A percentile compares a stretch with the other conserved stretches of the same genome.
Conservation (phyloP, 2,113 vertebrate species). For the Electrona antarctica region DNA sequence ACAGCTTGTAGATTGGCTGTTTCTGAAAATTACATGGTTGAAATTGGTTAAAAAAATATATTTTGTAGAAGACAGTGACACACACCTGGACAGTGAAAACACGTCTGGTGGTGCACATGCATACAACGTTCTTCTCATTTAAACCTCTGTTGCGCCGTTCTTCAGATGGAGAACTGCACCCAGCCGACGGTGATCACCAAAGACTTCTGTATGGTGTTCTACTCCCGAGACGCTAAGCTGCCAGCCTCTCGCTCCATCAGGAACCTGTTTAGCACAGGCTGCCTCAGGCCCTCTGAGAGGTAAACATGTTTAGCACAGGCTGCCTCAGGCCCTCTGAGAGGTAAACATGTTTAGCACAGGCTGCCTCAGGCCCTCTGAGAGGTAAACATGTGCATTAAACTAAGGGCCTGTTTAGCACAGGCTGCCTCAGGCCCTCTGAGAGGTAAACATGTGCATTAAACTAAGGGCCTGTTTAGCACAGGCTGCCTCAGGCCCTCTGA, state of each 20-base stretch:
- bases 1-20: no score
- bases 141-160: not conserved
- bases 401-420: no score
- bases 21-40: no score
- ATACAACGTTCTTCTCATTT: not conserved
- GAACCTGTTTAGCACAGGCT: constrained; percentile 94
- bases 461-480: no score
- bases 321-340: constrained; percentile 85
- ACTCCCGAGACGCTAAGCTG: constrained; percentile 93
- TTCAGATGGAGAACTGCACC: constrained; percentile 95
- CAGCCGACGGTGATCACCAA: constrained; percentile 96
- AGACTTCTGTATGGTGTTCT: constrained; percentile 99
- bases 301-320: no score
- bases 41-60: no score
- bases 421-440: constrained; percentile 81
- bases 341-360: constrained; percentile 64
- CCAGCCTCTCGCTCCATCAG: constrained; percentile 94
- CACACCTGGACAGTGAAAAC: not conserved
- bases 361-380: constrained; percentile 83
- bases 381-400: constrained; percentile 69
- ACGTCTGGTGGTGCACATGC: not conserved
- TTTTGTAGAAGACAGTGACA: no score
- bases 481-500: constrained; percentile 80
- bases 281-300: constrained; percentile 87
- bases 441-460: constrained; percentile 75